Evolutionary conservation across 2,888 invertebrate species (phyloP), one percentile per base, ranked within the genome.

Genomic region (Yponomeuta malinellus): DNA sequence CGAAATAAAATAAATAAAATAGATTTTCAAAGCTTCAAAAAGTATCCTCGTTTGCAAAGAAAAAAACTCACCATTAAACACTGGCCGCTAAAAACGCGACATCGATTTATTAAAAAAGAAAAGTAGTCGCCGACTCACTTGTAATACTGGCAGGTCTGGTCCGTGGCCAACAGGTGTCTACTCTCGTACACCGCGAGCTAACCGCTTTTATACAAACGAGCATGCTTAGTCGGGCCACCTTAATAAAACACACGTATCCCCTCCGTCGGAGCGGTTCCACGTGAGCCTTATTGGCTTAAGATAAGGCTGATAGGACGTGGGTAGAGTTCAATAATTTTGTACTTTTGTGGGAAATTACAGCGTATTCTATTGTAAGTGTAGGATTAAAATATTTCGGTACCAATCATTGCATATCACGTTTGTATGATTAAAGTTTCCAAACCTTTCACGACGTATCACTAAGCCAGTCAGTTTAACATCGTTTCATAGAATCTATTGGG

Each of bases 121-220:
- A 33, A 68, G 33, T 33, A 33, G 43, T 70, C 43, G 37, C 63
- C 37, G 71, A 74, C 73, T 73, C 72, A 73, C 73, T 48, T 72
- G 64, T 69, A 59, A 37, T 64, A 66, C 71, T 74, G 72, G 66
- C 76, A 73, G 74, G 74, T 70, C 76, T 65, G 73, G n/a, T 73
- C 73, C 69, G 29, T 76, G 73, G 72, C 71, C 68, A 74, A 78
- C 78, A 79, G 78, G 80, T 80, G 74, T 79, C 79, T 79, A 79
- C 75, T 75, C 71, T 43, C 23, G 68, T 63, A 23, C 5, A 23
- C 71, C 23, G 67, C 70, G 48, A 52, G 68, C 74, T 70, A 71
- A 48, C 70, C 70, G 74, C 70, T 79, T 79, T 74, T 79, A 79
- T 79, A 79, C 67, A 63, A n/a, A 23, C 68, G 66, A 70, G 63